Base-by-base conservation (phyloP, 2,113 vertebrate species). In the Oxygymnocypris stewartii region DNA sequence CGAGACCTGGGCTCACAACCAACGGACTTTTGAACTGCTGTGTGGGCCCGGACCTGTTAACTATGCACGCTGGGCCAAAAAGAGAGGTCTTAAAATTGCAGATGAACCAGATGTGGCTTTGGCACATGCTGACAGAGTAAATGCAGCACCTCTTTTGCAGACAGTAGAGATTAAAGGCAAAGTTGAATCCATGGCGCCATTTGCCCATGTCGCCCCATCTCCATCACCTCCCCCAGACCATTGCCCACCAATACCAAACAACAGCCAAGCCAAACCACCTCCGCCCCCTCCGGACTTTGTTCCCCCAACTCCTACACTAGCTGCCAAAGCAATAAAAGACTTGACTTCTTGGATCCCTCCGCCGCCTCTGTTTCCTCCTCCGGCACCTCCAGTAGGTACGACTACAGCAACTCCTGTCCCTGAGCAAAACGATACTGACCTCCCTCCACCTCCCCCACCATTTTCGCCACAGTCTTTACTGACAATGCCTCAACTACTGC, bases 341-440 rank as follows among this genome's bases (percentile, higher is more conserved):
- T 63, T 80, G 31, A 80, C 57, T 18, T 31, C 61, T 71, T 74
- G 47, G 82, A 84, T 84, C 23, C 89, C 89, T 81, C 89, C 86
- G 14, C 59, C 91, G 0, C 76, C 59, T 85, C 94, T 95, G 94
- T 95, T 95, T 2, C 97, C 96, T 0, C 96, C 96, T 0, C 98
- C 97, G 0, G 96, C 96, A 0, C 96, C 92, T 2, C 93, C 93
- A 25, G 59, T 92, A 0, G 91, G 94, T 25, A 94, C 92, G 6
- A 92, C 92, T 0, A 92, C 94, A 79, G 84, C 91, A 42, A 90
- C 93, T 73, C 93, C 93, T 86, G 94, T 94, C 5, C 90, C 89
- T 40, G 93, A 94, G 20, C 92, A 93, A 0, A 96, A 96, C 73
- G 96, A 96, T 79, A 89, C 92, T 31, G 94, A 94, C 35, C 93